These are phyloP conservation scores for Dynastes tityus DNA, from an alignment of 2,888 invertebrate species.

Conservation along the genomic window DNA sequence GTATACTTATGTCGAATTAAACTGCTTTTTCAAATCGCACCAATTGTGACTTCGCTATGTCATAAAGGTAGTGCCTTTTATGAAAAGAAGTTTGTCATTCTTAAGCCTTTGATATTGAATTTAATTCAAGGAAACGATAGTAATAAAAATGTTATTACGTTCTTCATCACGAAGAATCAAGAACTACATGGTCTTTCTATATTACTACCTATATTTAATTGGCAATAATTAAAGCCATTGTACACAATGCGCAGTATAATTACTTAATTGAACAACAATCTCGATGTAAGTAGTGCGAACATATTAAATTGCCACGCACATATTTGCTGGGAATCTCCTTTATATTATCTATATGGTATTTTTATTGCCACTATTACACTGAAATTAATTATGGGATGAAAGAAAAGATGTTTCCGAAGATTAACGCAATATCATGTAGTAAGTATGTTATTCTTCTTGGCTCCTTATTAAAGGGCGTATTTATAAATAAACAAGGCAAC, in stretches of 20 bases:
- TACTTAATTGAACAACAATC: not conserved
- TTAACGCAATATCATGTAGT: no score
- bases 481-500: no score
- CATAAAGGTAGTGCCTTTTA: constrained; percentile 3
- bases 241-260: not conserved
- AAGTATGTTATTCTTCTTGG: no score
- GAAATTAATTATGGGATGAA: no score
- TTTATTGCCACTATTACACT: no score
- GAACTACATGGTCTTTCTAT: not conserved
- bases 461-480: no score
- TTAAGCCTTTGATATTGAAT: constrained; percentile 1
- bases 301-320: no score
- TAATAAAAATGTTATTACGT: constrained; percentile 35
- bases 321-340: no score
- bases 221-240: not conserved
- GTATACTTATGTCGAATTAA: not conserved
- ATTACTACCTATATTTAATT: not conserved
- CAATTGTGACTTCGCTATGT: not conserved
- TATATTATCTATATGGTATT: no score
- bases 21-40: not conserved
- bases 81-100: constrained; percentile 19
- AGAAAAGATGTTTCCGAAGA: no score
- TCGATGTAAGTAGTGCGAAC: no score
- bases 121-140: constrained; percentile 32
- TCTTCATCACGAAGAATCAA: constrained; percentile 20